Base-by-base conservation (phyloP, 1,140 invertebrate genomes). In the Macrostomum lignano region DNA sequence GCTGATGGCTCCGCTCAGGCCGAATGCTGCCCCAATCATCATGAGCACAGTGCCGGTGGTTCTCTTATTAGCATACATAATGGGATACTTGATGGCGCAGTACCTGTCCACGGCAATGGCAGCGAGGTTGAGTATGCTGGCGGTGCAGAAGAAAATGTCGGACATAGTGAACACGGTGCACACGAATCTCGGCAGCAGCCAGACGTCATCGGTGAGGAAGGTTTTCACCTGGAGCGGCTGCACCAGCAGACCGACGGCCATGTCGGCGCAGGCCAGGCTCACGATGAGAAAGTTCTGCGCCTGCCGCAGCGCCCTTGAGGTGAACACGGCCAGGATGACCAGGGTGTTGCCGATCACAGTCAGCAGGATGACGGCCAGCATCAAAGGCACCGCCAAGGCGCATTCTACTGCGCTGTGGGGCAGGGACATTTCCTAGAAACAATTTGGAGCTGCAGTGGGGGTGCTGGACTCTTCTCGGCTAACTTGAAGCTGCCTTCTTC, bases 261-360 rank as follows among this genome's bases (percentile, higher is more conserved):
- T 67, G 62, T 94, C 86, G 9, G 86, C 86, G 7, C 91, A 68
- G n/a, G 84, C 86, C 42, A 94, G 62, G 38, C 78, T 86, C 41
- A 91, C 79, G 51, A 94, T 93, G 62, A 94, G 91, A 60, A 91
- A 94, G 61, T 94, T 94, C 31, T 84, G 94, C 35, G 78, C 78
- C 5, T 79, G 84, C 50, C 88, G 78, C 26, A 91, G 56, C 30
- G 17, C 13, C 10, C 20, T 14, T 36, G 54, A 51, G 15, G 4
- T 9, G n/a, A 11, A n/a, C 14, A 33, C 19, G 7, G 32, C 19
- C 14, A 33, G 15, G 20, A 11, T 17, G 19, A 33, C 32, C 3
- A 33, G 20, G 19, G 26, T 9, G 26, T 33, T 33, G 10, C 32
- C 32, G 26, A 7, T n/a, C 14, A 24, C 17, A 15, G 32, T 14